Base-by-base conservation (phyloP, 2,888 invertebrate species). In the Papilio gigon region DNA sequence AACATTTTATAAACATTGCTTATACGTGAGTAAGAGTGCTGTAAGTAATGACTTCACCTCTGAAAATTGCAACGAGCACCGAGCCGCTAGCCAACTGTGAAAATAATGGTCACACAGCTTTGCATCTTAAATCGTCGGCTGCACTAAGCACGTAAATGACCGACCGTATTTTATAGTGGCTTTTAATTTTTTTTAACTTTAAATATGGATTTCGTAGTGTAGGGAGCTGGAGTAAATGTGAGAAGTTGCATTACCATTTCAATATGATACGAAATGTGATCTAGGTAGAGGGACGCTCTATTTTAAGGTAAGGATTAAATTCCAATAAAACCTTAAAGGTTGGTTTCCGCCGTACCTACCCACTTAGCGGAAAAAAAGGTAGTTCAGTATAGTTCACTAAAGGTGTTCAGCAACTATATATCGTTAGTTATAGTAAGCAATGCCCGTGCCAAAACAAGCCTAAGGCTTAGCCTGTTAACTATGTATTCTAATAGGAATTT, bases 11-110 rank as follows among this genome's bases (percentile, higher is more conserved):
- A 27, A 6, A 4, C 3, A 50, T 11, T n/a, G 14, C 6, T 27
- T 27, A 50, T 8, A 50, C 3, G 25, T 50, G 20, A 14, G 27
- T 50, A 25, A 25, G 27, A 50, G 6, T 27, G 50, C 25, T 50
- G 50, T 50, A 50, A 50, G 50, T 50, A 50, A 50, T 50, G 50
- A 50, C 27, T 50, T 50, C 50, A 50, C 50, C 27, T 50, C 20
- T 50, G 50, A 50, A 50, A 50, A 50, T 50, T 50, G 50, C 50
- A 50, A 50, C 50, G 50, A 50, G 50, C 25, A 11, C 11, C 74
- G 76, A 74, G 75, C 73, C 75, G 75, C 75, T 73, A 74, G 73
- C 75, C 50, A 27, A 50, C 50, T 50, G 50, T 50, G 50, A 50
- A 50, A 50, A 50, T 50, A 50, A 50, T 50, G 50, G 50, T 50